Base-by-base conservation (phyloP, 2,113 vertebrate species). In the Notarius lentiginosus region DNA sequence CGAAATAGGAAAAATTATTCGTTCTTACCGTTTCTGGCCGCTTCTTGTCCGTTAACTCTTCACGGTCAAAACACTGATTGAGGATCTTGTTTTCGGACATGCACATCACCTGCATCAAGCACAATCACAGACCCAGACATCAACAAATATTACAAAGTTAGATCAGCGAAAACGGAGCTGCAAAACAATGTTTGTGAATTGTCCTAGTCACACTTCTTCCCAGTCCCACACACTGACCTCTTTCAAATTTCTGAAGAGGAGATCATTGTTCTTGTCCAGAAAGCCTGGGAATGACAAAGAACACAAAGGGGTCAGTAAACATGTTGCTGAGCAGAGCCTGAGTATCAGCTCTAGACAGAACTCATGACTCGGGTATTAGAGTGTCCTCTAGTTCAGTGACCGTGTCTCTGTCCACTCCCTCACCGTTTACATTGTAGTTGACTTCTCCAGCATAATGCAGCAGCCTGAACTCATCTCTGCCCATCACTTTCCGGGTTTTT, bases 241-340 rank as follows among this genome's bases (percentile, higher is more conserved):
- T 91, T 99, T 99, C 88, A 99, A 90, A 94, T 99, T 99, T 91
- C 98, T 95, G 92, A 99, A 99, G 30, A 99, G 97, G 75, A 99
- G 96, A 91, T 99, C 98, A 0, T 99, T 99, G 95, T 99, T 99
- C 93, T 99, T 99, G 94, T 99, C 98, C 94, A 99, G 92, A 93
- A 99, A 99, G 87, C 98, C 98, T 99, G 91, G 66, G 87, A 72
- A 83, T 53, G 87, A 47, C 92, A 11, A 90, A 91, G 88, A 92
- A 88, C 1, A 87, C 61, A 58, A 80, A 73, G 73, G 77, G 49
- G 75, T 88, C 65, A 90, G 65, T 86, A 70, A 89, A 14, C 27
- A 81, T 56, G 84, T 5, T 66, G 41, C 41, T 55, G 17, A 63
- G 68, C 84, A 63, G 30, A 56, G 73, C 30, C 80, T 86, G 72